Conservation (phyloP, 2,113 vertebrate species). For the Mesitornis unicolor region DNA sequence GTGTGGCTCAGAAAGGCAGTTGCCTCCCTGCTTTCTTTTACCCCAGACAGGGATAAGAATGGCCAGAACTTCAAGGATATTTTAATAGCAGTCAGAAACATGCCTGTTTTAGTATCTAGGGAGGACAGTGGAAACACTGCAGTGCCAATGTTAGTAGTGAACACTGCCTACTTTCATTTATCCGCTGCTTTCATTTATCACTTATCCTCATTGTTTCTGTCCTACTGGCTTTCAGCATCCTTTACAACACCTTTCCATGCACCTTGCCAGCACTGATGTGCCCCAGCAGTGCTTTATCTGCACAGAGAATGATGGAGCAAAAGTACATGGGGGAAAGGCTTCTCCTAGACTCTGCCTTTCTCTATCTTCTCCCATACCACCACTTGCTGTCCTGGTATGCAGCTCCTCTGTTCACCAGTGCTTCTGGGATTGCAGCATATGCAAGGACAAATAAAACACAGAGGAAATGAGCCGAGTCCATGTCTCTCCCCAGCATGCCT, state of each 20-base stretch:
- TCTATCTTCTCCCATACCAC: not conserved
- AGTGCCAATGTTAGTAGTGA: not conserved
- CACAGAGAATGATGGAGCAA: not conserved
- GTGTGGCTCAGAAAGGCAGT: not conserved
- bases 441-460: not conserved
- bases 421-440: not conserved
- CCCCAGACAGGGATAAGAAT: not conserved
- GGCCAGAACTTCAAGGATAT: not conserved
- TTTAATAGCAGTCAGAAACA: not conserved
- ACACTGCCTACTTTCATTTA: not conserved
- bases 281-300: not conserved
- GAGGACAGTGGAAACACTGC: not conserved
- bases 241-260: rapidly evolving
- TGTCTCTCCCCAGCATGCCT: not conserved
- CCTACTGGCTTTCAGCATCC: not conserved
- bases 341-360: not conserved
- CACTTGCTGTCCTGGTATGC: not conserved
- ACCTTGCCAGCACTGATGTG: not conserved
- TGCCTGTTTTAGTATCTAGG: not conserved
- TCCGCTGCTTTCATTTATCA: not conserved
- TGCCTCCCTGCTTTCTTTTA: not conserved
- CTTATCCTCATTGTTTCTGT: not conserved
- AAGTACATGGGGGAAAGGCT: not conserved
- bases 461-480: not conserved
- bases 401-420: not conserved